phyloP scores from a whole-genome alignment of 2,113 vertebrate species.

The Okapia johnstoni region DNA sequence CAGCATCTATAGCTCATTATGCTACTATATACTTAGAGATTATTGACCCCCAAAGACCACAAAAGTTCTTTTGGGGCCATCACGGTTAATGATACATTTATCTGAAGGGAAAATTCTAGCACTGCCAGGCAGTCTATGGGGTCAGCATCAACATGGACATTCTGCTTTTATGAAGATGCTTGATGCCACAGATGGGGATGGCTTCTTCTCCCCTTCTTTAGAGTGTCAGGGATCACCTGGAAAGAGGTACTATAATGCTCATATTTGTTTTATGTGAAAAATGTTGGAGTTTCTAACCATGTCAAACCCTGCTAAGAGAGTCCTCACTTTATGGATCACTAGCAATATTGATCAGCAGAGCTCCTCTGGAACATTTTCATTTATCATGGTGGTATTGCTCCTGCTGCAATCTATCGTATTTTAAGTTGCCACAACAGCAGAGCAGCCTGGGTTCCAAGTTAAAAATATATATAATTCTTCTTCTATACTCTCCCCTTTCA shows the following conservation, averaged over 20 bases:
- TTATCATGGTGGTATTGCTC: constrained; percentile 8
- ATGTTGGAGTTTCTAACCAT: constrained; percentile 17
- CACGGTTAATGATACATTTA: constrained; percentile 3
- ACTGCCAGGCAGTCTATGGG: not conserved
- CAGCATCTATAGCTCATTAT: constrained; percentile 7
- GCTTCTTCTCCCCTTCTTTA: not conserved
- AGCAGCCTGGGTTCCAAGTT: not conserved
- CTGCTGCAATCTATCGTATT: constrained; percentile 30
- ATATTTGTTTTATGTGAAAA: not conserved
- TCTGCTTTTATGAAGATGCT: not conserved
- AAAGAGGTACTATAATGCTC: not conserved
- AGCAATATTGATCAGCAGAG: constrained; percentile 68
- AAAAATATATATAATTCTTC: not conserved
- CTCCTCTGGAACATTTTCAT: constrained; percentile 67
- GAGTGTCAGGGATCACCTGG: not conserved
- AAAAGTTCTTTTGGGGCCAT: constrained; percentile 36
- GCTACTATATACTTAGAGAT: constrained; percentile 23
- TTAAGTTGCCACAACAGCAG: not conserved
- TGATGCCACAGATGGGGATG: not conserved
- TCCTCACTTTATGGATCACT: constrained; percentile 65
- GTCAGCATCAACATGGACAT: not conserved
- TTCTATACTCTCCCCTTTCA: not conserved
- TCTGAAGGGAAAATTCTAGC: constrained; percentile 24
- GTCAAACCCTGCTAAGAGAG: constrained; percentile 58
- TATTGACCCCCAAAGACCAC: constrained; percentile 49